Percentiles rank a stretch among this genome's conserved stretches.
Conservation (phyloP, 1,140 invertebrate species). For the Cydia strobilella region DNA sequence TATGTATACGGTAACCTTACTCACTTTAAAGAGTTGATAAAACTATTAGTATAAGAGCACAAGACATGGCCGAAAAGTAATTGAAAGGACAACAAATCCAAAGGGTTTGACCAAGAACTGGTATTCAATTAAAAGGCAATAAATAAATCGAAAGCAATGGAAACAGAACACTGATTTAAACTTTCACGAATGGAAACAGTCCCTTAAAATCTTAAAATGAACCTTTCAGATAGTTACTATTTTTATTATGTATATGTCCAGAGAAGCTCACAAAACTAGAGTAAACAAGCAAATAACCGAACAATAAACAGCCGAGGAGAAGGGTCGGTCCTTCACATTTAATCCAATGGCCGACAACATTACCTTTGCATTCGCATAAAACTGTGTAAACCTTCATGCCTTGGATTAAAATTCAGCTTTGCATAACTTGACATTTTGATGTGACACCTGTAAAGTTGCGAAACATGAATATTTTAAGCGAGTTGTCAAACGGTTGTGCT, state of each 20-base stretch:
- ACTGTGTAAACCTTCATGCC: not conserved
- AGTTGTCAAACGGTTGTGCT: constrained; percentile 4
- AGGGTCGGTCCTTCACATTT: constrained; percentile 20
- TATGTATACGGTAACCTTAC: too few species aligned
- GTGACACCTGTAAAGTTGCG: not conserved
- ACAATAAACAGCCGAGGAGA: constrained; percentile 5
- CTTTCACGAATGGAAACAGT: not conserved
- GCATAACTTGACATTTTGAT: constrained; percentile 10
- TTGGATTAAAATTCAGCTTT: constrained; percentile 9
- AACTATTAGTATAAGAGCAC: too few species aligned
- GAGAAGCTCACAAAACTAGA: constrained; percentile 9
- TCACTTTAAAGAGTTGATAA: too few species aligned
- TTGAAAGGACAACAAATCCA: too few species aligned
- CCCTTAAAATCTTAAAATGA: not conserved
- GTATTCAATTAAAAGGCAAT: too few species aligned
- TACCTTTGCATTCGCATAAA: constrained; percentile 11
- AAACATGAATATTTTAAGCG: not conserved
- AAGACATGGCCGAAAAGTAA: too few species aligned
- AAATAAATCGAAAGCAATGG: not conserved
- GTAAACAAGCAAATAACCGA: constrained; percentile 14
- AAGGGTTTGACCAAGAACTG: too few species aligned
- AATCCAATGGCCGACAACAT: constrained; percentile 2
- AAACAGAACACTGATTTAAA: too few species aligned
- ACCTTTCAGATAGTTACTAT: not conserved
- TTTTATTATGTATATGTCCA: not conserved